phyloP scores from a whole-genome alignment of 2,888 invertebrate genomes.

The Schizotus pectinicornis region DNA sequence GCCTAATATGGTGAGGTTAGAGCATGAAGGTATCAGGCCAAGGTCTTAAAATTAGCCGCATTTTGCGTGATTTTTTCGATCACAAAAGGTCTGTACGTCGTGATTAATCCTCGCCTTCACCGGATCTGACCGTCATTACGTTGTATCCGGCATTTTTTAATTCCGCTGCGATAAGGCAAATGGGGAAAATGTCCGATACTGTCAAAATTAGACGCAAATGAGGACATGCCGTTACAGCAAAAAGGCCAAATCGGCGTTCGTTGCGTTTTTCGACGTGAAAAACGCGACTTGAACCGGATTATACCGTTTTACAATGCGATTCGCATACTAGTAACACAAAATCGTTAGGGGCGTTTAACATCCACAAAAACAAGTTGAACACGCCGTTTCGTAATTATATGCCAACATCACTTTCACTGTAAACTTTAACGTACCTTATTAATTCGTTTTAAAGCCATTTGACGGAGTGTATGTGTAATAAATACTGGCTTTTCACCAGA shows the following conservation, averaged over 20 bases:
- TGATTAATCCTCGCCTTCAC: slow-evolving; percentile 17
- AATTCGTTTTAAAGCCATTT: slow-evolving; percentile 97
- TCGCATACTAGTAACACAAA: slow-evolving; percentile 71
- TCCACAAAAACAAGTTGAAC: slow-evolving; percentile 40
- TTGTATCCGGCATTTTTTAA: slow-evolving; percentile 58
- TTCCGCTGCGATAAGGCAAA: slow-evolving; percentile 26
- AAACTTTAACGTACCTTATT: slow-evolving; percentile 81
- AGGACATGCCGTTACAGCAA: slow-evolving; percentile 28
- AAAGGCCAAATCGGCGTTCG: slow-evolving; percentile 19
- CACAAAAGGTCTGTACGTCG: background rate
- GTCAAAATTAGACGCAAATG: slow-evolving; percentile 25
- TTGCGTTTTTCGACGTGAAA: background rate
- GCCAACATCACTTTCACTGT: slow-evolving; percentile 38
- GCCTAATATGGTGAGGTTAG: slow-evolving; percentile 57
- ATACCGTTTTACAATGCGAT: slow-evolving; percentile 65
- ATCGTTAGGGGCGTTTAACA: slow-evolving; percentile 64
- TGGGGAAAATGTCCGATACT: slow-evolving; percentile 27
- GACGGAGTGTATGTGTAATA: slow-evolving; percentile 71
- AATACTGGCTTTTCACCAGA: slow-evolving; percentile 80
- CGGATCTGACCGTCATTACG: slow-evolving; percentile 49
- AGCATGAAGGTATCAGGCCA: slow-evolving; percentile 34
- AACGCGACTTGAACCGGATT: slow-evolving; percentile 27
- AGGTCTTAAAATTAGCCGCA: slow-evolving; percentile 34
- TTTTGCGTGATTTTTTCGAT: slow-evolving; percentile 2
- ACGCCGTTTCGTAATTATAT: slow-evolving; percentile 36